phyloP scores from a whole-genome alignment of 2,797 vertebrate genomes.

The Gastrophryne carolinensis region DNA sequence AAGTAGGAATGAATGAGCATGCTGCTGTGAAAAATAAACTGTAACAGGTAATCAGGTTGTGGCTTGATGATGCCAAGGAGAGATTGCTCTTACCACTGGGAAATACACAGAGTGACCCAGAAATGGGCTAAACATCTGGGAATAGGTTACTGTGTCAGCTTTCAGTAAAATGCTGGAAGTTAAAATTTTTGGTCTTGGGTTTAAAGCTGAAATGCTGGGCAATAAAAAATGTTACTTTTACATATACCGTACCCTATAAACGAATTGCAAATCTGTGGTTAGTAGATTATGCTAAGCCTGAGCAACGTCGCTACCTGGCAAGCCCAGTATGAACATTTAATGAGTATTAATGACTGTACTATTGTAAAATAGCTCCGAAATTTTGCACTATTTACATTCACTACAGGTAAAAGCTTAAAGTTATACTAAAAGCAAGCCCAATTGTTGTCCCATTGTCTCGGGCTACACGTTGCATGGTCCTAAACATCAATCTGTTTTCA shows the following conservation, averaged over 20 bases:
- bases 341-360: too few species aligned
- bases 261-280: slow-evolving; percentile 15
- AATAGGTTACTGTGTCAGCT: slow-evolving; percentile 51
- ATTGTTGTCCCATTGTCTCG: too few species aligned
- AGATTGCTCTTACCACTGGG: slow-evolving; percentile 34
- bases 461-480: too few species aligned
- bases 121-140: slow-evolving; percentile 45
- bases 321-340: background rate
- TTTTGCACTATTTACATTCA: too few species aligned
- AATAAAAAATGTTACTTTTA: slow-evolving; percentile 35
- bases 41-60: background rate
- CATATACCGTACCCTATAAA: slow-evolving; percentile 41
- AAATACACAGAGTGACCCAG: slow-evolving; percentile 31
- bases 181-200: slow-evolving; percentile 15
- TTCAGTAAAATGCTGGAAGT: slow-evolving; percentile 47
- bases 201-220: slow-evolving; percentile 35
- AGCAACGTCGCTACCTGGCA: background rate
- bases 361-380: too few species aligned
- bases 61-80: background rate
- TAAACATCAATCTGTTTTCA: too few species aligned
- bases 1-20: too few species aligned
- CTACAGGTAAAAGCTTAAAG: too few species aligned
- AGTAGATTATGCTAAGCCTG: slow-evolving; percentile 20
- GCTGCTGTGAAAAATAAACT: background rate
- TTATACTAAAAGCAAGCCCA: too few species aligned